Base-by-base conservation (phyloP, 2,888 invertebrate genomes). In the Chloromyia formosa region DNA sequence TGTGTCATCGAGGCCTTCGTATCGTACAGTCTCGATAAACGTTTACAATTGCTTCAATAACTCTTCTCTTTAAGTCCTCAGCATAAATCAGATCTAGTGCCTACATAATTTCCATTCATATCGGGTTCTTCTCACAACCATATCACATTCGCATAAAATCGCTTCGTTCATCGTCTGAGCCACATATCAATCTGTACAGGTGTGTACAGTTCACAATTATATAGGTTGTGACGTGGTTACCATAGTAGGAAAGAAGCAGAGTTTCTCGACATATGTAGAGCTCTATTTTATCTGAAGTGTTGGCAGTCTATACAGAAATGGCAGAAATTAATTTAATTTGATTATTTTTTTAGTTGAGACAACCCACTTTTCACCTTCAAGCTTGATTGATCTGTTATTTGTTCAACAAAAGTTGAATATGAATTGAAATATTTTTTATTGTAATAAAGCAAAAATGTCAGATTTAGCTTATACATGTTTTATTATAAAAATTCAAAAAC, bases 61-160 rank as follows among this genome's bases (percentile, higher is more conserved):
- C 10, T 49, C 16, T n/a, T n/a, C 3, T n/a, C 10, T 10, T 49
- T 49, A 12, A 49, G 16, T 49, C 49, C 49, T 49, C 49, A 12
- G 10, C 49, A 49, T 49, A 49, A 49, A 49, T 49, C 49, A 49
- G 49, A 49, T 12, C 49, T 49, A n/a, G 49, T 49, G 3, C 49
- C 49, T 49, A 49, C 49, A n/a, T 49, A 35, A 49, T 49, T 49
- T 49, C 49, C 49, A 49, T 49, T 49, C 49, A 49, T 49, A 49
- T 49, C 49, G 49, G 12, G 42, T 42, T 42, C 42, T 42, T 42
- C 42, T 42, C 42, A 42, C 42, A 42, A 42, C 42, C 12, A 12
- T 49, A 49, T 49, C 49, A n/a, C 49, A 49, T 49, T n/a, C 49
- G 2, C 49, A n/a, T 49, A 49, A 49, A n/a, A n/a, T 49, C 2